Base-by-base conservation (phyloP, 2,113 vertebrate species). In the Gambusia affinis region DNA sequence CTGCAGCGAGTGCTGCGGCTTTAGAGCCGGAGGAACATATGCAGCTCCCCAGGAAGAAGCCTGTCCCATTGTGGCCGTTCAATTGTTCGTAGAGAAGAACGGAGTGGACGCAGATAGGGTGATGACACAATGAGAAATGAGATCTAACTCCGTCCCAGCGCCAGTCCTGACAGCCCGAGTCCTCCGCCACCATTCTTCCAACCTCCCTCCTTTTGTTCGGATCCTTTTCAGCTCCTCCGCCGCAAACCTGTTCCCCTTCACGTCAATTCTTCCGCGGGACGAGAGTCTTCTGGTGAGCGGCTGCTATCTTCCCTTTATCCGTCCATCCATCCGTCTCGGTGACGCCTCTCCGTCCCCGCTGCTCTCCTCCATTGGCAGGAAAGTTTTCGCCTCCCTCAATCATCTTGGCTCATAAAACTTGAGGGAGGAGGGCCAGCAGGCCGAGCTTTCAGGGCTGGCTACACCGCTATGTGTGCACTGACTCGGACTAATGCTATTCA, bases 401-500 rank as follows among this genome's bases (percentile, higher is more conserved):
- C 92, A 91, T 89, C 79, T 85, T 87, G 89, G 85, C 87, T 84
- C 80, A 89, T 93, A 92, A 92, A 93, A 92, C 88, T 90, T 68
- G 22, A 57, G 60, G 84, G 89, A 87, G 89, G 91, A 90, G 90
- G 78, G 70, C 67, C 42, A 87, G 85, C 85, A 81, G 91, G 76
- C 86, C 82, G 88, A 69, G 82, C 88, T 91, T 93, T 93, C 91
- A 92, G 91, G 94, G 89, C 91, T 92, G 90, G 92, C 75, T 93
- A 86, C 89, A 88, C 91, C 42, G 82, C 92, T 93, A 88, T 92
- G 91, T 86, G 92, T 89, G 87, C 92, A 88, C 83, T 92, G 92
- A 93, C 92, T 94, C 76, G 92, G 87, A 93, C 92, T 93, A 91
- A 92, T 93, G 87, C 91, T 89, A 92, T 92, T 92, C 89, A 90